Evolutionary conservation across 2,797 vertebrate genomes (phyloP).

Genomic region (Sebastes vulpes): DNA sequence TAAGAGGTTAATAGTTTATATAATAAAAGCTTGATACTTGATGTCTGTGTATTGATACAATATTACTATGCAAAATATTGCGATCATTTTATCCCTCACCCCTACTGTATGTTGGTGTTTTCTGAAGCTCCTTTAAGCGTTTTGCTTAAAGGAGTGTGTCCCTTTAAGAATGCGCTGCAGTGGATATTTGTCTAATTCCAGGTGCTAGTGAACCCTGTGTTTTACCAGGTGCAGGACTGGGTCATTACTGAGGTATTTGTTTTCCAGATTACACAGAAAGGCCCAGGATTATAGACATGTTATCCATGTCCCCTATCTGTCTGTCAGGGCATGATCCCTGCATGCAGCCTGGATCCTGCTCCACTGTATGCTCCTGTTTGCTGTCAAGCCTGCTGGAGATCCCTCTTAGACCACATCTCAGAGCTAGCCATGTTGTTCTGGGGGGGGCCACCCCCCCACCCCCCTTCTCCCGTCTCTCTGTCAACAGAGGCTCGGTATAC

Average conservation of each 20-base stretch:
- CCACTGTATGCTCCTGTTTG: conserved; percentile 40
- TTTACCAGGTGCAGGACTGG: conserved; percentile 85
- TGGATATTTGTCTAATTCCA: conserved; percentile 84
- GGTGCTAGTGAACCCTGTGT: conserved; percentile 83
- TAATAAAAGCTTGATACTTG: too few species aligned
- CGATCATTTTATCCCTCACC: too few species aligned
- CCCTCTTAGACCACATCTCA: conserved; percentile 36
- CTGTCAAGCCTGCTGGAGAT: conserved; percentile 37
- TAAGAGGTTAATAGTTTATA: too few species aligned
- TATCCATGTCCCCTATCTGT: conserved; percentile 69
- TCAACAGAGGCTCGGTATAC: conserved; percentile 50
- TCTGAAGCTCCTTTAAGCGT: conserved; percentile 1
- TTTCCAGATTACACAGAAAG: conserved; percentile 85
- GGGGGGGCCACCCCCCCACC: background rate
- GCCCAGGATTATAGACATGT: conserved; percentile 78
- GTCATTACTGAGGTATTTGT: conserved; percentile 88
- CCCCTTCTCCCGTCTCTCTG: conserved; percentile 27
- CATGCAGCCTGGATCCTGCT: conserved; percentile 23
- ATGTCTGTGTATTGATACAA: too few species aligned
- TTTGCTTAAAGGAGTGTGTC: conserved; percentile 48
- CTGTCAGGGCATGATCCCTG: conserved; percentile 58
- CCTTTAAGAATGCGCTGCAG: conserved; percentile 79
- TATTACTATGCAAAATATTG: too few species aligned
- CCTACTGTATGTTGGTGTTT: background rate
- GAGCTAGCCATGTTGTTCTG: conserved; percentile 35